Percentiles rank a stretch among this genome's conserved stretches.
These are phyloP conservation scores for Notodromas monacha DNA, from an alignment of 2,888 invertebrate species.

Conservation along the genomic window DNA sequence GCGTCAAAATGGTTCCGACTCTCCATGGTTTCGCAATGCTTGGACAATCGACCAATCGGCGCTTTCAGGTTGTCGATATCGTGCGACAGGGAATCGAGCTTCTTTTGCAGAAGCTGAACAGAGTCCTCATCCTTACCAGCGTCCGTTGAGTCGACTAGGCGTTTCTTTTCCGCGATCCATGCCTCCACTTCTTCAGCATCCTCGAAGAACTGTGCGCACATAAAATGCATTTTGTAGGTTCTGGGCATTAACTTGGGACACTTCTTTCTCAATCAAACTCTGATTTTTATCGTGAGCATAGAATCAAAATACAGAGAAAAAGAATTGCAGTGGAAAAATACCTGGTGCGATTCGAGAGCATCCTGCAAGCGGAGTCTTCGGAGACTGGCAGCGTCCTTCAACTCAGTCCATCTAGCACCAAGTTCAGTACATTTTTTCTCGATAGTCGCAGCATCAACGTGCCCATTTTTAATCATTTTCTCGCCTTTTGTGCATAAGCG, in stretches of 20 bases:
- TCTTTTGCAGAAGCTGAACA: slow-evolving; percentile 42
- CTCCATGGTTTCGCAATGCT: slow-evolving; percentile 29
- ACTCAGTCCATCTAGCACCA: slow-evolving; percentile 28
- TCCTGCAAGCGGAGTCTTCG: slow-evolving; percentile 37
- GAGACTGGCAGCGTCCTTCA: slow-evolving; percentile 35
- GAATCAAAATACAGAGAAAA: too few species aligned
- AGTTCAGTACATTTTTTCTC: slow-evolving; percentile 31
- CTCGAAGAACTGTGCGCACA: slow-evolving; percentile 46
- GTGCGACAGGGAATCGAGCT: slow-evolving; percentile 44
- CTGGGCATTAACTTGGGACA: too few species aligned
- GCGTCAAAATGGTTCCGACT: slow-evolving; percentile 46
- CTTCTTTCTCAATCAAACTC: too few species aligned
- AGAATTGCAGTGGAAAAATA: too few species aligned
- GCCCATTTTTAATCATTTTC: slow-evolving; percentile 44
- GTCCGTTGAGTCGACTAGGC: slow-evolving; percentile 35
- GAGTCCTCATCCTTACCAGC: slow-evolving; percentile 76
- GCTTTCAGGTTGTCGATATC: slow-evolving; percentile 46
- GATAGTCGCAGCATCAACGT: slow-evolving; percentile 45
- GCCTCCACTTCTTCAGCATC: slow-evolving; percentile 63
- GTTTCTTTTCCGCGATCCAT: slow-evolving; percentile 63
- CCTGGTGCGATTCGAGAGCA: slow-evolving; percentile 48
- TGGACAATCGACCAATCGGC: slow-evolving; percentile 32
- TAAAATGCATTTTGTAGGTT: too few species aligned
- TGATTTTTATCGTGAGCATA: too few species aligned
- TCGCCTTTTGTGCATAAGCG: slow-evolving; percentile 36